Base-by-base conservation (phyloP, 37 sponge, comb jelly and placozoan species). In the Mnemiopsis leidyi region DNA sequence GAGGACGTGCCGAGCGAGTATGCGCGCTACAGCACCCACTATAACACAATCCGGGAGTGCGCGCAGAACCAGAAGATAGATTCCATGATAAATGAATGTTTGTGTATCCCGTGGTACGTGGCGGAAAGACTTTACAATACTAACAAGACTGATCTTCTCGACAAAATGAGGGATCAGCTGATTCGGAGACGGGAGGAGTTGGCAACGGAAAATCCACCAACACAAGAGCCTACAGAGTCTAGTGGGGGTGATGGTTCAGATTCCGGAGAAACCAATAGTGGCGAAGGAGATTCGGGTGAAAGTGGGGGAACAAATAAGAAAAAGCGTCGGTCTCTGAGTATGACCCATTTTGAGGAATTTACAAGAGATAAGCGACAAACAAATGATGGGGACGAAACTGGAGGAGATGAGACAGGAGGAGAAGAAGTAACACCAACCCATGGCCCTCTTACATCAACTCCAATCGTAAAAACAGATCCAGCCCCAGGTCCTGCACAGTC, bases 81-180 rank as follows among this genome's bases (percentile, higher is more conserved):
- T 28, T 2, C 36, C 0, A 40, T 40, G 90, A 21, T 85, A 3
- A 29, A 36, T 1, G 23, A 85, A 3, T 85, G 90, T 26, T 28
- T 29, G 25, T 85, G 90, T 39, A 9, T 85, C 0, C 90, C 90
- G 24, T 85, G 90, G 90, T 85, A 40, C n/a, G 36, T 85, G 0
- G 90, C 90, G 0, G 90, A 85, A 61, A 36, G 90, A 26, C 48
- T 85, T 0, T 40, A 85, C 90, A 85, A 26, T 28, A 9, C 35
- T 7, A 33, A 33, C 0, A 85, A 85, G 61, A 32, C 35, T 21
- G 36, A 34, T 77, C 36, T 77, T 9, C 18, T 77, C 1, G 79
- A 77, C 18, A 32, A 9, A 32, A 16, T 48, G 61, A 13, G 5
- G 61, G 9, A 48, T 5, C 61, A 48, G 61, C 5, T 48, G 13